Conservation (phyloP, 2,113 vertebrate genomes). For the Rallus limicola region DNA sequence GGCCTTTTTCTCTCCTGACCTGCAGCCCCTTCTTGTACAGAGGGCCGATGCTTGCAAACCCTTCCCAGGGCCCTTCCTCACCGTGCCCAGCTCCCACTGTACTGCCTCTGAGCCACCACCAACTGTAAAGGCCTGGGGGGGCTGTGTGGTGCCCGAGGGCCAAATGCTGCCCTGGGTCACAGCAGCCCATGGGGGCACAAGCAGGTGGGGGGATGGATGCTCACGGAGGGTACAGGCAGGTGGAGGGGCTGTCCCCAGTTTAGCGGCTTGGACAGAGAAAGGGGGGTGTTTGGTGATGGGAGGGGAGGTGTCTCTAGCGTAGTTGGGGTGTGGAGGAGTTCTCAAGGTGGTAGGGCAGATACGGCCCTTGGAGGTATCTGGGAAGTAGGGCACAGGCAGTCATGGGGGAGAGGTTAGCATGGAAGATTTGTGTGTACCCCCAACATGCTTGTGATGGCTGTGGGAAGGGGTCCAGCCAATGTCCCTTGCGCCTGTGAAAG, state of each 20-base stretch:
- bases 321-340: background rate
- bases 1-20: background rate
- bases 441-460: fast-evolving
- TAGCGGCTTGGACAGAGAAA: background rate
- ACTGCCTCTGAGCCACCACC: background rate
- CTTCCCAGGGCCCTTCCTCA: background rate
- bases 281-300: background rate
- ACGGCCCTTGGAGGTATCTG: background rate
- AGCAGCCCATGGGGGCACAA: background rate
- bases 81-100: background rate
- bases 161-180: background rate
- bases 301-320: too few species aligned
- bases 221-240: background rate
- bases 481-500: background rate
- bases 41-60: background rate
- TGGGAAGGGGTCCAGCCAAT: background rate
- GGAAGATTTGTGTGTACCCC: background rate
- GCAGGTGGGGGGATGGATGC: background rate
- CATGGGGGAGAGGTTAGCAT: background rate
- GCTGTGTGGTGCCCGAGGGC: background rate
- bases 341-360: background rate
- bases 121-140: background rate
- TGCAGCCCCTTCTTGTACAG: fast-evolving
- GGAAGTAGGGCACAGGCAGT: background rate
- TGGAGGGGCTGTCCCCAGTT: background rate